Base-by-base conservation (phyloP, 2,888 invertebrate genomes). In the Catocala nupta region DNA sequence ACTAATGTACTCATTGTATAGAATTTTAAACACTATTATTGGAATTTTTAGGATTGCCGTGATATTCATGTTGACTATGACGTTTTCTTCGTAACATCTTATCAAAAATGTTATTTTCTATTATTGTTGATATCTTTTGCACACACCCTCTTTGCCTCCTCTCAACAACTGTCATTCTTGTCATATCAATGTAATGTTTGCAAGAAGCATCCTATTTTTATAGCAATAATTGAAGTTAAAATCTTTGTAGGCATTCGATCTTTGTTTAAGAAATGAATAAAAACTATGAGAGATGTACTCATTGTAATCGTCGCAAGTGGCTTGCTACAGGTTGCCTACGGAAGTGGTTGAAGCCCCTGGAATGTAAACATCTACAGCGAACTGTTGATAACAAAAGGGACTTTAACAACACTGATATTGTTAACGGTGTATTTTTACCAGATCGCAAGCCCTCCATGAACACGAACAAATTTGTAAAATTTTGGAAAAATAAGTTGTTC, bases 281-380 rank as follows among this genome's bases (percentile, higher is more conserved):
- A 84, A 93, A 92, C 70, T 93, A 93, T 76, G 93, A 94, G 77
- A 86, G 93, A 74, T 93, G 93, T 78, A 88, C 89, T 64, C 87
- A 92, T 79, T 94, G 93, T 75, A 94, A 91, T 81, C 89, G 92
- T 59, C 91, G 93, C 65, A 93, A 92, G 82, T 93, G 93, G 92
- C 90, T 93, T 42, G 85, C 91, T 73, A 86, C 92, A 69, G 93
- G 93, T 68, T 93, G 93, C 75, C 90, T 94, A 73, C 90, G 93
- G 57, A 93, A 92, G 82, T 94, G 93, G 93, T 84, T 93, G 70
- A 93, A 92, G 78, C 93, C 93, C 59, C 81, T 92, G 84, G 93
- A 94, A 91, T 94, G 93, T 90, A 94, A 93, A 92, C 93, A 94
- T 88, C 87, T 90, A 73, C 93, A 92, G 81, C 81, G 93, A 81